A percentile compares a stretch with the other conserved stretches of the same genome.
Evolutionary conservation across 2,113 vertebrate species (phyloP).

Genomic region (Corvus hawaiiensis): DNA sequence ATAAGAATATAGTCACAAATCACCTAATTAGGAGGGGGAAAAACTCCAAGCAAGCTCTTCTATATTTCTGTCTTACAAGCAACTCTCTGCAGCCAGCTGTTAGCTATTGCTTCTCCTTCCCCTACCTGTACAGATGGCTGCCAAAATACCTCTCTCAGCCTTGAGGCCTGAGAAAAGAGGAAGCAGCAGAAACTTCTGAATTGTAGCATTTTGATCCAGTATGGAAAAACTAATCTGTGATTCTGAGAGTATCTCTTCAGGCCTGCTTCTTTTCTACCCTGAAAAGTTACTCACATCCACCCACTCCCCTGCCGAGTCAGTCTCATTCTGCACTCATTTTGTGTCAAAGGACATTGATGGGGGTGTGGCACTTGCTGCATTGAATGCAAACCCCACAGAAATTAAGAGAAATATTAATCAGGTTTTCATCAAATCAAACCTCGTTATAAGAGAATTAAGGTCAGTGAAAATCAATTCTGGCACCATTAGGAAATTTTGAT

Average conservation of each 20-base stretch:
- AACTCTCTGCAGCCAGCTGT: not conserved
- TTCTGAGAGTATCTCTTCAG: not conserved
- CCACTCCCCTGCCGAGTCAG: rapidly evolving
- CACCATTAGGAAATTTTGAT: not conserved
- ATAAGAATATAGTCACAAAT: constrained; percentile 51
- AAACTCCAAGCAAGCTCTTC: not conserved
- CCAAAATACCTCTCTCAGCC: not conserved
- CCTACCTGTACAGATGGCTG: not conserved
- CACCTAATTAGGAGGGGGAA: not conserved
- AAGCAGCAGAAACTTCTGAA: not conserved
- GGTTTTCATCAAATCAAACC: not conserved
- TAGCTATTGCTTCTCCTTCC: not conserved
- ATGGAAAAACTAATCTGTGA: rapidly evolving
- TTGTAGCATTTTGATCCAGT: not conserved
- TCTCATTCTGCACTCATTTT: not conserved
- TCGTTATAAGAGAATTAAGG: not conserved
- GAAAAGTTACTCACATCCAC: not conserved
- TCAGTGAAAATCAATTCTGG: not conserved
- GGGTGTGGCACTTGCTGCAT: rapidly evolving
- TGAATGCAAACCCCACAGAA: not conserved
- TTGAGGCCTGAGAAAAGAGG: not conserved
- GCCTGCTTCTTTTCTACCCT: not conserved
- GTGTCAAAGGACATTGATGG: not conserved
- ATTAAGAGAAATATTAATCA: rapidly evolving
- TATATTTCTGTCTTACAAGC: not conserved